Conservation (phyloP, 1,140 invertebrate genomes). For the Drosophila seguyi region DNA sequence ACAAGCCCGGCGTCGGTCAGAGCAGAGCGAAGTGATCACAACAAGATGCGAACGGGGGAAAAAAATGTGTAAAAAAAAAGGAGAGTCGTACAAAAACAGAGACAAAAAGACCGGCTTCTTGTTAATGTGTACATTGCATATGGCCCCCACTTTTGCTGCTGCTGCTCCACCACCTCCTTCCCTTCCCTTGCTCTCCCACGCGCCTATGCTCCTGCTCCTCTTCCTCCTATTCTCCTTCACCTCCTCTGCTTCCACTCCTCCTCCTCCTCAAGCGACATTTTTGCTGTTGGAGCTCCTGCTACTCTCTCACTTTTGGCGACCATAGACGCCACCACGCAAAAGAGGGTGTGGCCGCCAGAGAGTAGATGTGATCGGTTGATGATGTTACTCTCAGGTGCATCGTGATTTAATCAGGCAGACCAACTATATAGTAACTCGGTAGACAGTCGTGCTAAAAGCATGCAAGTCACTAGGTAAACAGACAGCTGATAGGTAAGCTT, state of each 20-base stretch:
- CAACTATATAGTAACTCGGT: not conserved
- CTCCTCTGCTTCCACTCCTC: not conserved
- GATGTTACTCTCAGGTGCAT: conserved; percentile 2
- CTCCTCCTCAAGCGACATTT: conserved; percentile 10
- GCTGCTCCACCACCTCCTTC: not conserved
- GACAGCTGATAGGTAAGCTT: not conserved
- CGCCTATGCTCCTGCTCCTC: not conserved
- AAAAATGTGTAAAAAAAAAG: not conserved
- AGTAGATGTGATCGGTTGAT: not conserved
- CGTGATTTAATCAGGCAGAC: conserved; percentile 12
- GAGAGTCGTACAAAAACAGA: conserved; percentile 47
- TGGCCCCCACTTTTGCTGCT: conserved; percentile 2
- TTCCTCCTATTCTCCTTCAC: not conserved
- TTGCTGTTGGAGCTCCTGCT: conserved; percentile 16
- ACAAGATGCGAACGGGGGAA: conserved; percentile 32
- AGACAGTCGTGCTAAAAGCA: not conserved
- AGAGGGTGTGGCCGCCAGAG: conserved; percentile 44
- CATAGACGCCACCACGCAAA: not conserved
- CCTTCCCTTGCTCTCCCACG: not conserved
- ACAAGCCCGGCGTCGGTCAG: conserved; percentile 50
- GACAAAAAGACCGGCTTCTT: conserved; percentile 38
- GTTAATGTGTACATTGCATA: conserved; percentile 18
- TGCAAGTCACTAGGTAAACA: not conserved
- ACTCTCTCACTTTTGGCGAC: conserved; percentile 31
- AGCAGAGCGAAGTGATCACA: conserved; percentile 32